A percentile compares a stretch with the other conserved stretches of the same genome.
phyloP scores from a whole-genome alignment of 2,888 invertebrate species.

The Acanthococcus lagerstroemiae region DNA sequence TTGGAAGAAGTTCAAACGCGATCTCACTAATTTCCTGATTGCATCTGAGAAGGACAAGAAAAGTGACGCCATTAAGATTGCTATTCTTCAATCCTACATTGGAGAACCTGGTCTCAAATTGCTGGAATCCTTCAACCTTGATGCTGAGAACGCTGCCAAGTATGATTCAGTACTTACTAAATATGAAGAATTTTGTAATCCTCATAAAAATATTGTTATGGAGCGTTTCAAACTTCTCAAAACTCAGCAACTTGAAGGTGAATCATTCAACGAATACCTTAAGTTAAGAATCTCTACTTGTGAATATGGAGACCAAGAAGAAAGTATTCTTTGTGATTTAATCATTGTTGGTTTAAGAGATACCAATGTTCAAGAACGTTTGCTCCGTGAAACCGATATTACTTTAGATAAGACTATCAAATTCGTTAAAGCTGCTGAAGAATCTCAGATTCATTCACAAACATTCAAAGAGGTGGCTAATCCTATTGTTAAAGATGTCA shows the following conservation, averaged over 20 bases:
- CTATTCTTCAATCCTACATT: background rate
- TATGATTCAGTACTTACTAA: background rate
- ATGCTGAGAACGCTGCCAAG: background rate
- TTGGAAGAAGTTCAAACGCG: background rate
- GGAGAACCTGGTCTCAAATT: background rate
- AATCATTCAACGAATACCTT: background rate
- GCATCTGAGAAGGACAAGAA: background rate
- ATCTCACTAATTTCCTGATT: background rate
- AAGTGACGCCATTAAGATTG: background rate
- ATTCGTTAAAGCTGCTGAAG: background rate
- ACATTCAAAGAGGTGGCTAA: no score
- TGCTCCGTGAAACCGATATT: background rate
- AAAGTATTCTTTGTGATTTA: background rate
- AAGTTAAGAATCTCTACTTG: background rate
- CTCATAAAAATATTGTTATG: background rate
- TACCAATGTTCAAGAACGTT: background rate
- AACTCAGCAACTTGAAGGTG: background rate
- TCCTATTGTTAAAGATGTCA: no score
- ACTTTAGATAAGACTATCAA: background rate
- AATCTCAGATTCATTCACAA: no score
- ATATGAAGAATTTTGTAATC: background rate
- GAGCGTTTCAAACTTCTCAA: background rate
- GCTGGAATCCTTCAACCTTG: background rate
- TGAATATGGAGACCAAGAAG: background rate
- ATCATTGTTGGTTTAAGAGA: background rate